phyloP scores from a whole-genome alignment of 2,888 invertebrate genomes.

The Sphinx pinastri region DNA sequence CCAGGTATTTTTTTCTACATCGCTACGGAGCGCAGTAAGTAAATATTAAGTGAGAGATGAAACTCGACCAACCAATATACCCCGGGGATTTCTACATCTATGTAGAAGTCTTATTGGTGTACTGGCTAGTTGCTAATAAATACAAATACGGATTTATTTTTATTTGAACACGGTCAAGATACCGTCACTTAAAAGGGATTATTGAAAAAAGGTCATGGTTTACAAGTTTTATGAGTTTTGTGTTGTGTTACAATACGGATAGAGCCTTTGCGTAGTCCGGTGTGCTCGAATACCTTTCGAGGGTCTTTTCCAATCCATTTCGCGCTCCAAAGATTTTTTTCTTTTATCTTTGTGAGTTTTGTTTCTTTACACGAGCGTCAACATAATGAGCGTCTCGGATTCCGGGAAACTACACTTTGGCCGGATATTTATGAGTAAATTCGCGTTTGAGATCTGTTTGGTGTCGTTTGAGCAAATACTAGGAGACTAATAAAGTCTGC shows the following conservation, averaged over 20 bases:
- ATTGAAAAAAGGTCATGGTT: slow-evolving; percentile 21
- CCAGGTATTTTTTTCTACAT: slow-evolving; percentile 2
- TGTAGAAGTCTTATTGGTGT: too few relatives aligned
- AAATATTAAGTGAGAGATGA: too few relatives aligned
- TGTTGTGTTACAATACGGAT: slow-evolving; percentile 13
- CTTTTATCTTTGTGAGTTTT: slow-evolving; percentile 59
- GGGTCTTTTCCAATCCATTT: slow-evolving; percentile 61
- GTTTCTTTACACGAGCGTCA: slow-evolving; percentile 61
- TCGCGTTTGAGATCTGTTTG: slow-evolving; percentile 19
- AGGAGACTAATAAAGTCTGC: neutral
- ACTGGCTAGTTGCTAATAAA: too few relatives aligned
- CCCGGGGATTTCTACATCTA: too few relatives aligned
- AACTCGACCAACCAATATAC: too few relatives aligned
- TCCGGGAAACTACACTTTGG: slow-evolving; percentile 58
- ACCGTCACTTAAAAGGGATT: slow-evolving; percentile 14
- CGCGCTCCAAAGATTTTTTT: slow-evolving; percentile 63
- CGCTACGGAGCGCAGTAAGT: neutral
- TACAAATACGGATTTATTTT: neutral
- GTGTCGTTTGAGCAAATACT: neutral
- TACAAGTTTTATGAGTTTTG: slow-evolving; percentile 21
- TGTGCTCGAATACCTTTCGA: slow-evolving; percentile 19
- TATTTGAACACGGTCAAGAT: neutral
- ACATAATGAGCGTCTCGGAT: slow-evolving; percentile 62
- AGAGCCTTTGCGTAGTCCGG: slow-evolving; percentile 17
- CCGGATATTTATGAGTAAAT: slow-evolving; percentile 58